Evolutionary conservation across 2,888 invertebrate species (phyloP).

Genomic region (Cremastinae sp.): DNA sequence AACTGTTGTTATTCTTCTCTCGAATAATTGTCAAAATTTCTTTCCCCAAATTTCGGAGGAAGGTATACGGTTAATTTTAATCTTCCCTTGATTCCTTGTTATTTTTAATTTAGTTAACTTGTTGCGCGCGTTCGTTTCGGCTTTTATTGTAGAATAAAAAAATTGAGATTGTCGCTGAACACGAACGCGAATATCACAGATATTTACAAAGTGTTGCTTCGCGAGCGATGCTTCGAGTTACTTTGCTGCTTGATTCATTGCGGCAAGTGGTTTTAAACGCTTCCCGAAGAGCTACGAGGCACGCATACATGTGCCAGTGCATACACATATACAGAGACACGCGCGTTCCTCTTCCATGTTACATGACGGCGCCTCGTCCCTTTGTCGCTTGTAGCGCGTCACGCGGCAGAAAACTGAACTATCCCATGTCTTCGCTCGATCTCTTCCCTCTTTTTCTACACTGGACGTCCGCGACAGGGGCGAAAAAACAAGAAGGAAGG

Average conservation of each 20-base stretch:
- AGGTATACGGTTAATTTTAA: too few species aligned
- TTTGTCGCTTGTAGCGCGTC: not conserved
- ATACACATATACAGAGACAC: too few species aligned
- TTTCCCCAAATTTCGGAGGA: too few species aligned
- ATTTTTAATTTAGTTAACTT: not conserved
- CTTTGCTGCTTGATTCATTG: slow-evolving; percentile 42
- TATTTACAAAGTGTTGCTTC: slow-evolving; percentile 12
- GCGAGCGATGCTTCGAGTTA: slow-evolving; percentile 38
- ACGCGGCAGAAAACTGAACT: too few species aligned
- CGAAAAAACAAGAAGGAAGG: too few species aligned
- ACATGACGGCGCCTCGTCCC: not conserved
- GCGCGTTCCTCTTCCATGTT: not conserved
- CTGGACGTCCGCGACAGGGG: too few species aligned
- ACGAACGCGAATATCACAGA: slow-evolving; percentile 23
- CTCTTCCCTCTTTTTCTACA: too few species aligned
- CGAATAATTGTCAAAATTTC: too few species aligned
- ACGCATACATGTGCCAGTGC: too few species aligned
- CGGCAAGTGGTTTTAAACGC: slow-evolving; percentile 45
- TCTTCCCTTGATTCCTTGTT: too few species aligned
- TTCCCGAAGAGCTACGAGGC: slow-evolving; percentile 14
- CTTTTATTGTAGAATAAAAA: not conserved
- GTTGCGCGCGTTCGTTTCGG: not conserved
- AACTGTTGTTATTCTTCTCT: too few species aligned
- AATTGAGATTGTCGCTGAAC: not conserved
- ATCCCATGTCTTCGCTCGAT: too few species aligned